Percentiles rank a stretch among this genome's conserved stretches.
Conservation (phyloP, 2,888 invertebrate genomes). For the Habrosyne pyritoides region DNA sequence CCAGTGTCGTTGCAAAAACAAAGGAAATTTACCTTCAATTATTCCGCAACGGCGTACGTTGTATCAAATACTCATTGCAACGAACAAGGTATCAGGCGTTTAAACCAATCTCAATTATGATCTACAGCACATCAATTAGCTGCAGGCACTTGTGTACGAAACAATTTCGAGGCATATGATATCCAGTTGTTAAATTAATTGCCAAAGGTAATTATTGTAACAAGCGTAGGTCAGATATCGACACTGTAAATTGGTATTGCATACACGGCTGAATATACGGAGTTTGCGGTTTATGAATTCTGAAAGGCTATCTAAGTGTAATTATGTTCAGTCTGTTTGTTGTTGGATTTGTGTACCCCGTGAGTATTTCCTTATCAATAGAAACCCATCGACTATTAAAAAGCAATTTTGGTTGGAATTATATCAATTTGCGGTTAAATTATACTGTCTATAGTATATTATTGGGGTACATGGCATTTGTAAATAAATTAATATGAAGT, state of each 20-base stretch:
- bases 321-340: not conserved
- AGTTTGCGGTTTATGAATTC: constrained; percentile 18
- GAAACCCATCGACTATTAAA: too few relatives aligned
- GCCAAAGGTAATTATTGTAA: constrained; percentile 39
- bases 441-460: too few relatives aligned
- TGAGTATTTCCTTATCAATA: not conserved
- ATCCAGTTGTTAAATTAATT: constrained; percentile 34
- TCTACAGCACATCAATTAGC: constrained; percentile 8
- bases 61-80: not conserved
- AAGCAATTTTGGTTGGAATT: too few relatives aligned
- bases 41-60: not conserved
- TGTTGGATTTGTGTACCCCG: not conserved
- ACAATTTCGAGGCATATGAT: constrained; percentile 5
- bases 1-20: not conserved
- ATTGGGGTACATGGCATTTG: too few relatives aligned
- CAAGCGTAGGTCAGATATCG: constrained; percentile 40
- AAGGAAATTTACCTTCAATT: not conserved
- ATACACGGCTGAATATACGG: not conserved
- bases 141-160: not conserved
- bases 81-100: not conserved
- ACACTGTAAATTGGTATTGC: constrained; percentile 37
- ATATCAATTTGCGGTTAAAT: too few relatives aligned
- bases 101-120: constrained; percentile 11
- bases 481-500: too few relatives aligned
- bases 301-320: constrained; percentile 24